A percentile compares a stretch with the other conserved stretches of the same genome.
phyloP scores from a whole-genome alignment of 2,113 vertebrate species.

The Paradisaea rubra region DNA sequence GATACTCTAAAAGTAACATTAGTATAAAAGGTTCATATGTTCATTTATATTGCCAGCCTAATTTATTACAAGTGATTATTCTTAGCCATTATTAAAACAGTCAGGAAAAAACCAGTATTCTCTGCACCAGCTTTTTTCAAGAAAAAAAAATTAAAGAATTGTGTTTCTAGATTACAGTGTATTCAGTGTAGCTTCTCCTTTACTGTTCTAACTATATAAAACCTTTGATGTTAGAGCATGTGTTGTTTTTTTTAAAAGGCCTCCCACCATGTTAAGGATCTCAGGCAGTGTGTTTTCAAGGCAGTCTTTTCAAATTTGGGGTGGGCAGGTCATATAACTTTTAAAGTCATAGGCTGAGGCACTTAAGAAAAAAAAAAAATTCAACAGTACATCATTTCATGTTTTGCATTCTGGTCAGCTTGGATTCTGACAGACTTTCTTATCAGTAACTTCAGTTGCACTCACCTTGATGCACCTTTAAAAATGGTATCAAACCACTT shows the following conservation, averaged over 20 bases:
- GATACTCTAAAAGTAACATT: slow-evolving; percentile 26
- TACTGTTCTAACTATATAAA: background rate
- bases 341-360: background rate
- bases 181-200: background rate
- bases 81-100: slow-evolving; percentile 48
- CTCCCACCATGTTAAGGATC: background rate
- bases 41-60: slow-evolving; percentile 52
- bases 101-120: background rate
- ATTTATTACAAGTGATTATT: slow-evolving; percentile 58
- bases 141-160: background rate
- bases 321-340: background rate
- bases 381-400: background rate
- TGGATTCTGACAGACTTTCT: background rate
- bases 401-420: background rate
- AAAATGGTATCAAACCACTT: background rate
- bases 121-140: slow-evolving; percentile 38
- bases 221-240: background rate
- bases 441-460: background rate
- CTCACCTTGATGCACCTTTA: background rate
- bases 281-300: slow-evolving; percentile 10
- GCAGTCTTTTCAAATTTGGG: slow-evolving; percentile 7
- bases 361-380: background rate
- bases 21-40: background rate
- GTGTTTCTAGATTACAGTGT: background rate
- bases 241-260: background rate